Evolutionary conservation across 2,888 invertebrate genomes (phyloP).

Genomic region (Lepidochrysops patricia): DNA sequence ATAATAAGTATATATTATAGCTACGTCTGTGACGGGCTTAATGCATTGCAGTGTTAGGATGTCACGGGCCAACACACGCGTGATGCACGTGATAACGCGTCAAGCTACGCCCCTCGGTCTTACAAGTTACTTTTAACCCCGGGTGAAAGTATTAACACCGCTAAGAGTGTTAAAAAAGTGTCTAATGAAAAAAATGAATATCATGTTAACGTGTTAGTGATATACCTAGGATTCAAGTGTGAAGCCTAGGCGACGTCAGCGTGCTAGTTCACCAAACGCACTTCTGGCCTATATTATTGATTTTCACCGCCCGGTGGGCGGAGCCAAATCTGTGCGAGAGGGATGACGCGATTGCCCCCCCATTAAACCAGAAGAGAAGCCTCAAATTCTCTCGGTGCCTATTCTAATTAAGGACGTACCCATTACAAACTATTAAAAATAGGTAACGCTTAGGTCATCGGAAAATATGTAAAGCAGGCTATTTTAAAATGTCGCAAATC

Average conservation of each 20-base stretch:
- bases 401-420: slow-evolving; percentile 72
- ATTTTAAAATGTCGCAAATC: background rate
- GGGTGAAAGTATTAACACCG: too few relatives aligned
- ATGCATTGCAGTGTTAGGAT: too few relatives aligned
- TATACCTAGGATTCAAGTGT: background rate
- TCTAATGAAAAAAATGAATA: background rate
- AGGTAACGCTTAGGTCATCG: slow-evolving; percentile 42
- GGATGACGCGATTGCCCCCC: slow-evolving; percentile 66
- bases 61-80: too few relatives aligned
- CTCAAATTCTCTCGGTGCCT: slow-evolving; percentile 57
- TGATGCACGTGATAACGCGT: too few relatives aligned
- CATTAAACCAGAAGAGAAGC: slow-evolving; percentile 69
- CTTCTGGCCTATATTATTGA: slow-evolving; percentile 72
- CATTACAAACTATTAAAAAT: slow-evolving; percentile 72
- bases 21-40: too few relatives aligned
- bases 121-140: too few relatives aligned
- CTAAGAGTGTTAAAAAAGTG: too few relatives aligned
- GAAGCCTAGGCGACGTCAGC: slow-evolving; percentile 46
- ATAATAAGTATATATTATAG: too few relatives aligned
- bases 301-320: slow-evolving; percentile 71
- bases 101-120: too few relatives aligned
- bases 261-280: slow-evolving; percentile 64
- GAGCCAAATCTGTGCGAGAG: slow-evolving; percentile 67
- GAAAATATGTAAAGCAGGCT: slow-evolving; percentile 7
- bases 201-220: background rate